A percentile compares a stretch with the other conserved stretches of the same genome.
Conservation (phyloP, 2,888 invertebrate genomes). For the Mythimna impura region DNA sequence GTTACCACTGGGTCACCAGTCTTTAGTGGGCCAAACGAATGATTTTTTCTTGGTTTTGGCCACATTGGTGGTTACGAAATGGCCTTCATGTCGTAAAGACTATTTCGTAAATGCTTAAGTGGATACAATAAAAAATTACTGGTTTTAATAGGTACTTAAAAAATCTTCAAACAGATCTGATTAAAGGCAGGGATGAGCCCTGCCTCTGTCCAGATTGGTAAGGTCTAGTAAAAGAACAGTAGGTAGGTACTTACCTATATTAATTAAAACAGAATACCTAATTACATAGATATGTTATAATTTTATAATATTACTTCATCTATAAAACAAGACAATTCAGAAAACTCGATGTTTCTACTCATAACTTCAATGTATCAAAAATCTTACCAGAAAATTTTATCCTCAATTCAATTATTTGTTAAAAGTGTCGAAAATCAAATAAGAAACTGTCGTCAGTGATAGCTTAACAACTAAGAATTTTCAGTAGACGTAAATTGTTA, state of each 20-base stretch:
- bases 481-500: slow-evolving; percentile 38
- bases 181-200: too few relatives aligned
- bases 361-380: background rate
- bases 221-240: too few relatives aligned
- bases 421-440: slow-evolving; percentile 9
- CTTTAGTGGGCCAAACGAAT: too few relatives aligned
- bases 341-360: background rate
- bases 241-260: too few relatives aligned
- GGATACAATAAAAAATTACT: background rate
- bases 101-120: background rate
- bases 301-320: background rate
- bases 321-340: background rate
- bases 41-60: too few relatives aligned
- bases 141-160: too few relatives aligned
- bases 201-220: background rate
- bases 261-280: too few relatives aligned
- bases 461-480: slow-evolving; percentile 2
- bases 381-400: background rate
- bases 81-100: background rate
- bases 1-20: too few relatives aligned
- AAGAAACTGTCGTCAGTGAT: background rate
- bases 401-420: background rate
- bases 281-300: background rate
- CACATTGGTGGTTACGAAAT: background rate
- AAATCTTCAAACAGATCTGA: too few relatives aligned